phyloP scores from a whole-genome alignment of 2,113 vertebrate species.

The Microcebus tavaratra region DNA sequence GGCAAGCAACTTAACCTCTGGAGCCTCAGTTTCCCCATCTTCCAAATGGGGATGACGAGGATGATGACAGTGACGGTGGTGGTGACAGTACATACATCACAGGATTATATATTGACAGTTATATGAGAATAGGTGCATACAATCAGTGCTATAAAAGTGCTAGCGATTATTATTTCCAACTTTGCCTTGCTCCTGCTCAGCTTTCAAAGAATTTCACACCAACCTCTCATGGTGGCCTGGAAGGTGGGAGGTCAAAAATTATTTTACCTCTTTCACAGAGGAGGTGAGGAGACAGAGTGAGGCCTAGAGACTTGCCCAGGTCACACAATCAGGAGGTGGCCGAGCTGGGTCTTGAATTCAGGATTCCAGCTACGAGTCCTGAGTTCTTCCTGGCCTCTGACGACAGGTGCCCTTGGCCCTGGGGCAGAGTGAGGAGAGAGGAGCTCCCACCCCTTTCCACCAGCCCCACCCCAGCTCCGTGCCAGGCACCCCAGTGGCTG shows the following conservation, averaged over 20 bases:
- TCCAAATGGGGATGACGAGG: not conserved
- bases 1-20: not conserved
- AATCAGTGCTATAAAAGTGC: not conserved
- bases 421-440: not conserved
- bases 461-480: not conserved
- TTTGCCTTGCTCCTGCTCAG: not conserved
- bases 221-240: not conserved
- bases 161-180: not conserved
- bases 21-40: not conserved
- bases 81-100: not conserved
- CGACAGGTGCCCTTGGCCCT: not conserved
- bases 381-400: not conserved
- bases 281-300: not conserved
- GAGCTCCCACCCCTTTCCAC: not conserved
- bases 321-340: not conserved
- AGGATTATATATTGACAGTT: not conserved
- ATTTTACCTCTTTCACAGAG: not conserved
- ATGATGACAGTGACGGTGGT: not conserved
- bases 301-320: not conserved
- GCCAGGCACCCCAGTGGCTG: not conserved
- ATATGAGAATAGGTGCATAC: not conserved
- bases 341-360: not conserved
- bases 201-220: conserved; percentile 24
- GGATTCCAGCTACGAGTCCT: not conserved
- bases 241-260: not conserved